Evolutionary conservation across 2,113 vertebrate species (phyloP), one percentile per base, ranked within the genome.

Genomic region (Ammodytes marinus): DNA sequence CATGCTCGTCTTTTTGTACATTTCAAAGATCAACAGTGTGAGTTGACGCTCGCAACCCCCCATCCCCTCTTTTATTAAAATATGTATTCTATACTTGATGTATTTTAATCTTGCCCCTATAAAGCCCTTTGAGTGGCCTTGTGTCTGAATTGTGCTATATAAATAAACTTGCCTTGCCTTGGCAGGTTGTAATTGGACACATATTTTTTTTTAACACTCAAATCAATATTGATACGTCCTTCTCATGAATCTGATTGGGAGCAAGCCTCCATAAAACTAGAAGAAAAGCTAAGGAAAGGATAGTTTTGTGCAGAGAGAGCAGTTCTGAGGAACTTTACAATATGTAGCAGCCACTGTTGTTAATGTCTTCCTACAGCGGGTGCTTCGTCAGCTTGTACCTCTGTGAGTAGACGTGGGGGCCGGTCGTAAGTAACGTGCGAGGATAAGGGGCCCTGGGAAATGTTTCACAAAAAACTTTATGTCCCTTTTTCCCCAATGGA

Each of bases 401-500:
- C 49, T 69, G 37, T n/a, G 54, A 46, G 43, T 3, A 17, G n/a
- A 39, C 5, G 0, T 19, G 7, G 79, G 54, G 55, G 59, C 49
- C 64, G 43, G 15, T 64, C 14, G 77, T 49, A 75, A 68, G 69
- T 79, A 52, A 78, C 52, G 15, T 78, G 14, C 1, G 3, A 54
- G 40, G 69, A 71, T 74, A 19, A n/a, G 45, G 55, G n/a, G 4
- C 68, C 42, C 12, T 59, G 61, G 76, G 79, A 74, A 68, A 78
- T 75, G 58, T 74, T 61, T 69, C 74, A 72, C 45, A 61, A 73
- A 74, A 81, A 73, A 57, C 55, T 58, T 39, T 71, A 60, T 69
- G 65, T 52, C 53, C 69, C 42, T 40, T 69, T 78, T 74, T 42
- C 65, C 63, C 82, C 64, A 50, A 63, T 65, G 68, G 58, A 68